phyloP scores from a whole-genome alignment of 1,140 invertebrate genomes.

The Pentalonia nigronervosa region DNA sequence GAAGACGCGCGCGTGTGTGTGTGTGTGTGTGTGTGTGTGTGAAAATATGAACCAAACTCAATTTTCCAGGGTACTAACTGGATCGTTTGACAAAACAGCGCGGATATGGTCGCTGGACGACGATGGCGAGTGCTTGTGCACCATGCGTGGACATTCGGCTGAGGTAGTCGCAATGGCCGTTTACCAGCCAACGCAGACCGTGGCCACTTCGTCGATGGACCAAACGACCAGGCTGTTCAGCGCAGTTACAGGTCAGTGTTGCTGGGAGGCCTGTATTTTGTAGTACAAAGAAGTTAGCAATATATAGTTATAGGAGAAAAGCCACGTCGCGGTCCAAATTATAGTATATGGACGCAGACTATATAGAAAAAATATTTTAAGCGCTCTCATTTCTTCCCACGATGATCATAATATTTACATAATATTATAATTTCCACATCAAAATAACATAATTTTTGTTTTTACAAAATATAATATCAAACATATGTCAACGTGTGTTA shows the following conservation, averaged over 20 bases:
- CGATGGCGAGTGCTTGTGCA: constrained; percentile 72
- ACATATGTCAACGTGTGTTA: too few relatives aligned
- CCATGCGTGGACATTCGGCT: constrained; percentile 75
- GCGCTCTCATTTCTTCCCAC: not conserved
- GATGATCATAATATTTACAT: too few relatives aligned
- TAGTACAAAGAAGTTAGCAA: not conserved
- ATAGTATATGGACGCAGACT: not conserved
- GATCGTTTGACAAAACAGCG: constrained; percentile 82
- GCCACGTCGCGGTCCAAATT: not conserved
- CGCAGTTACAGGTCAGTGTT: constrained; percentile 66
- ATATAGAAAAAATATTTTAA: not conserved
- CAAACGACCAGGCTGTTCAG: constrained; percentile 76
- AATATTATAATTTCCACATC: too few relatives aligned
- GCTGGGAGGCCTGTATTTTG: not conserved
- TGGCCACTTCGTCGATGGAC: constrained; percentile 81
- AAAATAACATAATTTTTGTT: too few relatives aligned
- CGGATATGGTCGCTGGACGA: constrained; percentile 74
- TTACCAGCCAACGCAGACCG: constrained; percentile 69
- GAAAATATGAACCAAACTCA: not conserved
- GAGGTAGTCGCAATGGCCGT: constrained; percentile 78
- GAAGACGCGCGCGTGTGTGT: not conserved
- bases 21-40: not conserved
- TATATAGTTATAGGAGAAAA: not conserved
- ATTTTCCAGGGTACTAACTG: constrained; percentile 71
- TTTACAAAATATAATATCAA: too few relatives aligned